Percentiles rank a stretch among this genome's conserved stretches.
phyloP scores from a whole-genome alignment of 2,113 vertebrate species.

The Aldabrachelys gigantea region DNA sequence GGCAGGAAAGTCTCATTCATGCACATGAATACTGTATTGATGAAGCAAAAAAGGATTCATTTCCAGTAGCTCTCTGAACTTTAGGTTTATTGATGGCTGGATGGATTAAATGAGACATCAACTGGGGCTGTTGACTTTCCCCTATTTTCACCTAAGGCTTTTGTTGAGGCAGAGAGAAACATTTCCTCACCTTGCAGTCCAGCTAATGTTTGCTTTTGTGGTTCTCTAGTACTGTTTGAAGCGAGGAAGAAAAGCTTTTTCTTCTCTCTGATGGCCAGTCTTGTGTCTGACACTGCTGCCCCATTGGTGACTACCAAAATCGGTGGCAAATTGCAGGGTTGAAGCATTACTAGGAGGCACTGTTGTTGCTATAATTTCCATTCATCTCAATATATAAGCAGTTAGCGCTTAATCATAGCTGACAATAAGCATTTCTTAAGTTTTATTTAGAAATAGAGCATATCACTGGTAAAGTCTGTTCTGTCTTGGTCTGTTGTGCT shows the following conservation, averaged over 20 bases:
- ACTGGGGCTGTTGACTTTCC: not conserved
- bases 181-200: not conserved
- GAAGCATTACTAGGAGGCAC: not conserved
- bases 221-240: not conserved
- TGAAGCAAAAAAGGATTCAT: not conserved
- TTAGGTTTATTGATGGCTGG: not conserved
- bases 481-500: not conserved
- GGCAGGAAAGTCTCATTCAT: not conserved
- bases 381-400: not conserved
- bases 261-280: not conserved
- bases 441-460: not conserved
- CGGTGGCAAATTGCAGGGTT: not conserved
- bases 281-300: not conserved
- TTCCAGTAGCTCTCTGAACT: not conserved
- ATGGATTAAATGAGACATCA: not conserved
- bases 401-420: not conserved
- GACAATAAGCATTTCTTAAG: not conserved
- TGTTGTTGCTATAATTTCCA: not conserved
- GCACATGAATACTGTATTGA: not conserved
- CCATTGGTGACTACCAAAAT: not conserved
- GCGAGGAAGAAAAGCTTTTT: not conserved
- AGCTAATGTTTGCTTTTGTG: not conserved
- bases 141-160: rapidly evolving
- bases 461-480: not conserved
- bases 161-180: not conserved